Conservation (phyloP, 2,888 invertebrate species). For the Dexiosoma caninum region DNA sequence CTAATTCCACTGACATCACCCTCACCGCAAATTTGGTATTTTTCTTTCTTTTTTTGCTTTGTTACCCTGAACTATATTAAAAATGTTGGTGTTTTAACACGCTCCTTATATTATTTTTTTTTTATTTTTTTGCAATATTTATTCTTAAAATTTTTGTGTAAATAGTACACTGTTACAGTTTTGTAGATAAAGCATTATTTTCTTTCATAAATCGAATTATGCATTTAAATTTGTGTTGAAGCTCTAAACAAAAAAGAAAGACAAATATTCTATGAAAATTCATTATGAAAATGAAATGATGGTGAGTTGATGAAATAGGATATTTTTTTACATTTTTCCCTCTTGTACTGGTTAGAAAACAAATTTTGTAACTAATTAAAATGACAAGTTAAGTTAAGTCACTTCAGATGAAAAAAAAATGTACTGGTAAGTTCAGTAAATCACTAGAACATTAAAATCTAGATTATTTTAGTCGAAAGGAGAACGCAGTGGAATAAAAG, state of each 20-base stretch:
- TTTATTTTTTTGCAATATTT: not conserved
- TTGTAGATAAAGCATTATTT: slow-evolving; percentile 11
- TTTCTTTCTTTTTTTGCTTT: not conserved
- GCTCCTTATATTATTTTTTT: not conserved
- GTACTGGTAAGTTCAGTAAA: slow-evolving; percentile 44
- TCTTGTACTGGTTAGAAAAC: slow-evolving; percentile 17
- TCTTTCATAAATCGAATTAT: slow-evolving; percentile 36
- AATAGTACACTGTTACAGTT: not conserved
- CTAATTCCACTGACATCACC: not conserved
- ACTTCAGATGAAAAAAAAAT: slow-evolving; percentile 21
- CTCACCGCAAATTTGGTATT: slow-evolving; percentile 1
- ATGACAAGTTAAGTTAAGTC: slow-evolving; percentile 50
- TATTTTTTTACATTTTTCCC: not conserved
- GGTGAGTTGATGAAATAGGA: slow-evolving; percentile 12
- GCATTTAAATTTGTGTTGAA: slow-evolving; percentile 25
- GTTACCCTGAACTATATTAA: not conserved
- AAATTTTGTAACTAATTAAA: slow-evolving; percentile 54
- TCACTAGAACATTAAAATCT: slow-evolving; percentile 50
- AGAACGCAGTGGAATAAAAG: slow-evolving; percentile 17
- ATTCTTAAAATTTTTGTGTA: too few relatives aligned
- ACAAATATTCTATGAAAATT: not conserved
- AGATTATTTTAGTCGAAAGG: slow-evolving; percentile 47
- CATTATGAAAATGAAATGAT: not conserved
- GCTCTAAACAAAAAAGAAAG: not conserved
- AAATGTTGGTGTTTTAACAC: slow-evolving; percentile 20